Base-by-base conservation (phyloP, 2,113 vertebrate species). In the Channa maculata region DNA sequence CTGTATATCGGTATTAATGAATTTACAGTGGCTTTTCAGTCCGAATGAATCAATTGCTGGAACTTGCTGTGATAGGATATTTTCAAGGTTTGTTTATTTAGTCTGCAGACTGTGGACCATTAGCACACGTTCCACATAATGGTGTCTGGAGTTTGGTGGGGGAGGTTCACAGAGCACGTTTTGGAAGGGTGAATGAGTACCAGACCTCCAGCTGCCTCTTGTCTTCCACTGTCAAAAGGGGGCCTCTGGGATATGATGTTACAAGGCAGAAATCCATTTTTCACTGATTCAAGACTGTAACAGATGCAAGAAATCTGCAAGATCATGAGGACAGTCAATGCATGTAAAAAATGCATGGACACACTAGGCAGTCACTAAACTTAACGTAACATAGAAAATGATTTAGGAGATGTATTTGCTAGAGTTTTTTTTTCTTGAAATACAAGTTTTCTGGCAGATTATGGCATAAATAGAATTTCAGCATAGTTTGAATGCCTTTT, bases 161-260 rank as follows among this genome's bases (percentile, higher is more conserved):
- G 67, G 71, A 41, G 61, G 55, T 14, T 80, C 70, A 53, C 4
- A 0, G 36, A 50, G 37, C 12, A 37, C 85, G 73, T 86, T 86
- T 79, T 78, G 58, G 65, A 75, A 53, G 65, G 12, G n/a, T 66
- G 71, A 85, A 68, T 69, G 72, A 80, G 58, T 48, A 74, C 57
- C 77, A 87, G 83, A 79, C 71, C 45, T 77, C 77, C 79, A 82
- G 75, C 77, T 88, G 83, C 54, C 49, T 80, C 72, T 80, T 66
- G 65, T 88, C 85, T 58, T 61, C 73, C 15, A 36, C 55, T 72
- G 65, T 73, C 39, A 58, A 61, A 65, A 73, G 24, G 53, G 53
- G 79, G 77, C 79, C 86, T 52, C 76, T 53, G 38, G 53, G 68
- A 86, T 75, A 46, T 61, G 64, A 79, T 75, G 69, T 73, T 66